Evolutionary conservation across 2,888 invertebrate species (phyloP), one percentile per base, ranked within the genome.

Genomic region (Orthonychiurus folsomi): DNA sequence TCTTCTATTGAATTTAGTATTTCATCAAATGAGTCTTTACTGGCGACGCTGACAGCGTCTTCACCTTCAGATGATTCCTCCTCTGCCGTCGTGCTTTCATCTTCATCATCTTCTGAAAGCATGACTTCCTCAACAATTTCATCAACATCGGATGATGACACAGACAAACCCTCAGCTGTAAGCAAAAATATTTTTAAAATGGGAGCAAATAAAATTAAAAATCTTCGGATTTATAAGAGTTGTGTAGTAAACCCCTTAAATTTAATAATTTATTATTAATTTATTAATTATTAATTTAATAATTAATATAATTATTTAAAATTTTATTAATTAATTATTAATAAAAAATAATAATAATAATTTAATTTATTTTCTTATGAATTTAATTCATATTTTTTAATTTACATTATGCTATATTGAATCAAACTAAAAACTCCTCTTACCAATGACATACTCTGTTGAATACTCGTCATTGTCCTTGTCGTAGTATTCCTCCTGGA

Each of bases 51-150:
- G 23, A 65, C 57, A 26, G 65, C 65, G 52, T 65, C 65, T n/a
- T 65, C 62, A 27, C 56, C 65, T 3, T 56, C 37, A 15, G 60
- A 55, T 23, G 27, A 25, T 24, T 57, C 52, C 18, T 56, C 57
- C 15, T 12, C 54, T 9, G 50, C 50, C 24, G 26, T 56, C 12
- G 28, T 61, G 28, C 53, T 57, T 27, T 61, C 59, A n/a, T 58
- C 56, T 15, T 61, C 65, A 1, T 56, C 59, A 1, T 60, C 54
- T 47, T 55, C 63, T 18, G 28, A 59, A 21, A 48, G 63, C 2
- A 70, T 65, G 12, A 69, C 65, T 65, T 70, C 70, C 54, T 70
- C 70, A 18, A 69, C 67, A 26, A 70, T 67, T 67, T 70, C 68
- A 63, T 70, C 70, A 62, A 66, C 67, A 57, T 69, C 69, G 2